Evolutionary conservation across 1,140 invertebrate species (phyloP), one percentile per base, ranked within the genome.

Genomic region (Meloidogyne hapla): DNA sequence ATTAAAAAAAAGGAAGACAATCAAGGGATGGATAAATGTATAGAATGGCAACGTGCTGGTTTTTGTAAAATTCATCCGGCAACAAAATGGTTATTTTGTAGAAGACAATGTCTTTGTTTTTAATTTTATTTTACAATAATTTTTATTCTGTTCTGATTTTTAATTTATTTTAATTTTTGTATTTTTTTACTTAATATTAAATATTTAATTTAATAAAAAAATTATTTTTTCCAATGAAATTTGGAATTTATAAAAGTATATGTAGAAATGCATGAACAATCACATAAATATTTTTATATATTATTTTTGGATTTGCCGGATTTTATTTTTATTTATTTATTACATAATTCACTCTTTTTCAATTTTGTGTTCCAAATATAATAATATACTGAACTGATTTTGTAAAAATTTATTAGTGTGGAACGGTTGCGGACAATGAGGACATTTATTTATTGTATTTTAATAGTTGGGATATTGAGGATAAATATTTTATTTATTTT

Each of bases 71-170:
- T 6, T 18, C 65, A 67, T 8, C 65, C 65, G 12, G 65, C 65
- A 0, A 67, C 65, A 8, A 67, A 67, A 9, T 67, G 65, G 65
- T 21, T 67, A 2, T 67, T 67, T 42, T 67, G 65, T 42, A 33
- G 65, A 38, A 18, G 13, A 1, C 28, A 67, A 42, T 67, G 65
- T 21, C 65, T 67, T 42, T 67, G 65, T 25, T 33, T 42, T 56
- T 56, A 56, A 56, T 56, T 56, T 8, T n/a, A n/a, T n/a, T n/a
- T n/a, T n/a, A n/a, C n/a, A n/a, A n/a, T n/a, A n/a, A n/a, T n/a
- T n/a, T 56, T 56, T 56, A 56, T 56, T n/a, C 8, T 6, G 18
- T n/a, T 56, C n/a, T 42, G 9, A 42, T 42, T 42, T 42, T 15
- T 13, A 42, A 12, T 42, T 42, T 6, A 42, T 42, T 42, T 42